Conservation (phyloP, 2,888 invertebrate species). For the Amphipoea oculea region DNA sequence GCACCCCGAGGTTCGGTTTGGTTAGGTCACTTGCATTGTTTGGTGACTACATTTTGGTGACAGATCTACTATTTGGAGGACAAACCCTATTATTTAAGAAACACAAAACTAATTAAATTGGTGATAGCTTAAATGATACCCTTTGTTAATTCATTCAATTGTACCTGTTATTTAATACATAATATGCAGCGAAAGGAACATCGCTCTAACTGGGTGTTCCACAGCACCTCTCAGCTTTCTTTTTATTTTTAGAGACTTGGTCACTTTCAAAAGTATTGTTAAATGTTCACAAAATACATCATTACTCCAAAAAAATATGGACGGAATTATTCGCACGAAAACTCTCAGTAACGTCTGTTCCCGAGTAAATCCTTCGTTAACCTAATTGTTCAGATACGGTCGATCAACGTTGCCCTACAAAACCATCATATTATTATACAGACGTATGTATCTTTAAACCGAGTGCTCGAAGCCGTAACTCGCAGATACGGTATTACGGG, state of each 20-base stretch:
- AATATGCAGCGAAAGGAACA: neutral
- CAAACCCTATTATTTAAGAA: too few species aligned
- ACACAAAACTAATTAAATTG: too few species aligned
- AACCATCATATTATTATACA: constrained; percentile 14
- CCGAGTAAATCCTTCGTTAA: constrained; percentile 53
- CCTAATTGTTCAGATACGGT: constrained; percentile 47
- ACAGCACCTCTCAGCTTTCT: neutral
- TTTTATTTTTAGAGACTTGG: neutral
- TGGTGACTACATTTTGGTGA: too few species aligned
- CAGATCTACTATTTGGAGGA: too few species aligned
- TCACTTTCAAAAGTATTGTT: neutral
- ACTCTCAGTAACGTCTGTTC: neutral
- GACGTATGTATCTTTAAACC: constrained; percentile 13
- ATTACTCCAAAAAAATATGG: neutral
- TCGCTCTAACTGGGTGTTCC: neutral
- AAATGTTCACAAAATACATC: neutral
- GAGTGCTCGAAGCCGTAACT: constrained; percentile 2
- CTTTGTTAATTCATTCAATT: neutral
- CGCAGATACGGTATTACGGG: constrained; percentile 37
- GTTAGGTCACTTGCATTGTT: too few species aligned
- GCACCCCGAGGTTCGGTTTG: too few species aligned
- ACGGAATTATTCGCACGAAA: constrained; percentile 9
- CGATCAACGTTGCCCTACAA: constrained; percentile 32
- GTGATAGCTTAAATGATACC: too few species aligned
- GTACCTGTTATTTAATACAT: neutral